Evolutionary conservation across 2,888 invertebrate genomes (phyloP).

Genomic region (Hesperia comma): DNA sequence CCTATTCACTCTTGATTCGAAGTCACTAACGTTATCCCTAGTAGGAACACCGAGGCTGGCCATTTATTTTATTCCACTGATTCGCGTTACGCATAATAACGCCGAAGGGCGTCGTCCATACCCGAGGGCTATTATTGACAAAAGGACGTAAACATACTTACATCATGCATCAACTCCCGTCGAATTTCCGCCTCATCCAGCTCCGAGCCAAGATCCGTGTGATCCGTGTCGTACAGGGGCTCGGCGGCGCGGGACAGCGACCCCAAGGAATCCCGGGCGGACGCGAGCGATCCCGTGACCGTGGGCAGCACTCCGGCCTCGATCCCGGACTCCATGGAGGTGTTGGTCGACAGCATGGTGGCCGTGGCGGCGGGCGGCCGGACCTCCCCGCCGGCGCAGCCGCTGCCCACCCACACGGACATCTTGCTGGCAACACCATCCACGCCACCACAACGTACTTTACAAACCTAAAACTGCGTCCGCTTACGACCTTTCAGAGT

Average conservation of each 20-base stretch:
- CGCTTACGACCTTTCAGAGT: not conserved
- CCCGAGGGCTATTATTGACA: too few relatives aligned
- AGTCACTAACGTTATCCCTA: too few relatives aligned
- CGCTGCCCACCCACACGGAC: constrained; percentile 81
- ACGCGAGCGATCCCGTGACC: constrained; percentile 87
- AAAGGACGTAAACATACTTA: constrained; percentile 75
- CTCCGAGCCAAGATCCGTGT: constrained; percentile 91
- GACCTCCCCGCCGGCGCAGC: constrained; percentile 63
- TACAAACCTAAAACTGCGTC: constrained; percentile 7
- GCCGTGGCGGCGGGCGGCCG: constrained; percentile 67
- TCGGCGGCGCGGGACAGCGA: constrained; percentile 85
- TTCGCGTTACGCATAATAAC: too few relatives aligned
- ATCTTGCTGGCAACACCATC: constrained; percentile 74
- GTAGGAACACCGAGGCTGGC: too few relatives aligned
- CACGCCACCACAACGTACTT: constrained; percentile 57
- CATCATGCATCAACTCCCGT: constrained; percentile 91
- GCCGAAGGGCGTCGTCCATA: too few relatives aligned
- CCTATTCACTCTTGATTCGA: too few relatives aligned
- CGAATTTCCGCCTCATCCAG: constrained; percentile 90
- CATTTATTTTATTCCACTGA: too few relatives aligned
- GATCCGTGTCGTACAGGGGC: constrained; percentile 90
- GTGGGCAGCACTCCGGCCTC: constrained; percentile 88
- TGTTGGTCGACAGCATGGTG: constrained; percentile 76
- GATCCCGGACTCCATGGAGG: constrained; percentile 86
- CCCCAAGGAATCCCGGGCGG: constrained; percentile 82